phyloP scores from a whole-genome alignment of 2,888 invertebrate genomes.

The Campoplex nolae region DNA sequence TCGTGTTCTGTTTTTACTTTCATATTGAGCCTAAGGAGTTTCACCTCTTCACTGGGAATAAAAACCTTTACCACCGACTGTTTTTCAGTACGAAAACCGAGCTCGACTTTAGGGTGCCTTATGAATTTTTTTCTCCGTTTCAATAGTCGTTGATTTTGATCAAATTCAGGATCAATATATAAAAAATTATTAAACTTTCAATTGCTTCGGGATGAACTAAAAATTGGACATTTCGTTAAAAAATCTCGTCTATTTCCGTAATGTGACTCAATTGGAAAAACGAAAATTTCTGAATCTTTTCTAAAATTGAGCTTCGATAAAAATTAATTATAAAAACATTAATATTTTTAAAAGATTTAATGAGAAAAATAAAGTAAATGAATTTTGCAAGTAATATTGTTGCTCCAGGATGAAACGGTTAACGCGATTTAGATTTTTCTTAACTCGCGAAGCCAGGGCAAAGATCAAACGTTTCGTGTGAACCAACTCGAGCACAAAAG shows the following conservation, averaged over 20 bases:
- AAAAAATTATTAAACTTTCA: too few relatives aligned
- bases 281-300: too few relatives aligned
- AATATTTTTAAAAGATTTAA: neutral
- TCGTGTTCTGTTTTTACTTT: constrained; percentile 20
- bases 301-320: neutral
- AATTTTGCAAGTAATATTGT: neutral
- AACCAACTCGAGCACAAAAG: constrained; percentile 46
- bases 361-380: neutral
- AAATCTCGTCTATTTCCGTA: too few relatives aligned
- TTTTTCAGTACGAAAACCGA: neutral
- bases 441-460: neutral
- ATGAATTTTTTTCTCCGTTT: neutral
- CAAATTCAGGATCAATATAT: too few relatives aligned
- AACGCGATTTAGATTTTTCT: neutral
- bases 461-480: constrained; percentile 56
- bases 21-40: neutral
- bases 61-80: neutral
- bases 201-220: too few relatives aligned
- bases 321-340: neutral
- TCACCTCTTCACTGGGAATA: constrained; percentile 2
- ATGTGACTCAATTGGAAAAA: too few relatives aligned
- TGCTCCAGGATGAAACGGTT: neutral
- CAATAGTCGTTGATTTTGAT: too few relatives aligned
- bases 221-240: too few relatives aligned
- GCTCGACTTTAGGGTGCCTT: neutral